Evolutionary conservation across 2,113 vertebrate genomes (phyloP).

Genomic region (Xenotilapia longispinis): DNA sequence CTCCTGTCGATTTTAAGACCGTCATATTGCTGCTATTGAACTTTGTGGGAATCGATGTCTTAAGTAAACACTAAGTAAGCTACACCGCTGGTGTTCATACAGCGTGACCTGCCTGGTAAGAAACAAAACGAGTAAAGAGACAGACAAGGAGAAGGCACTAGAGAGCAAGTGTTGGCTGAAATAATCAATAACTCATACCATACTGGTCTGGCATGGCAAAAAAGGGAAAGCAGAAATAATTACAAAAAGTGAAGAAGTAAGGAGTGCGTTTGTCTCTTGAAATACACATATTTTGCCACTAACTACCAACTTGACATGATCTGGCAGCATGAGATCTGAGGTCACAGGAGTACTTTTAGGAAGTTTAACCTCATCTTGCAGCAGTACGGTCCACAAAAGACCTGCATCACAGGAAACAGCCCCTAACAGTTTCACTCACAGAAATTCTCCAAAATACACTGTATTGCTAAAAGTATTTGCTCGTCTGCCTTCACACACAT

Average conservation of each 20-base stretch:
- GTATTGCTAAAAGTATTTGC: not conserved
- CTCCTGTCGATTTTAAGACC: not conserved
- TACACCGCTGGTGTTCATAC: not conserved
- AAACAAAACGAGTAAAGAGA: not conserved
- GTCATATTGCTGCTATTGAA: constrained; percentile 26
- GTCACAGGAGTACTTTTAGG: not conserved
- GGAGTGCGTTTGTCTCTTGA: not conserved
- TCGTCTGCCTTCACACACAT: not conserved
- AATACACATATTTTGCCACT: not conserved
- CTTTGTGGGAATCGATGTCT: constrained; percentile 17
- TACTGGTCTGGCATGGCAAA: not conserved
- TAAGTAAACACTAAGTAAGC: constrained; percentile 32
- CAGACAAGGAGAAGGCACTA: not conserved
- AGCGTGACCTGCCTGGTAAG: constrained; percentile 18
- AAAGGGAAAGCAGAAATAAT: not conserved
- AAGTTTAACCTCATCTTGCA: not conserved
- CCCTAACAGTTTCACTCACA: not conserved
- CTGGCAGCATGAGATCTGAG: not conserved
- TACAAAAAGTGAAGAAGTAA: not conserved
- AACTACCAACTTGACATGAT: not conserved
- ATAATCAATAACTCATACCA: constrained; percentile 6
- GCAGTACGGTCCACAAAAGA: not conserved
- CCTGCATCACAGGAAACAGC: not conserved
- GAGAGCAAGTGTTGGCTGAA: not conserved
- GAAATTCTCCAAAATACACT: not conserved